Evolutionary conservation across 2,113 vertebrate genomes (phyloP).

Genomic region (Leucosticte australis): DNA sequence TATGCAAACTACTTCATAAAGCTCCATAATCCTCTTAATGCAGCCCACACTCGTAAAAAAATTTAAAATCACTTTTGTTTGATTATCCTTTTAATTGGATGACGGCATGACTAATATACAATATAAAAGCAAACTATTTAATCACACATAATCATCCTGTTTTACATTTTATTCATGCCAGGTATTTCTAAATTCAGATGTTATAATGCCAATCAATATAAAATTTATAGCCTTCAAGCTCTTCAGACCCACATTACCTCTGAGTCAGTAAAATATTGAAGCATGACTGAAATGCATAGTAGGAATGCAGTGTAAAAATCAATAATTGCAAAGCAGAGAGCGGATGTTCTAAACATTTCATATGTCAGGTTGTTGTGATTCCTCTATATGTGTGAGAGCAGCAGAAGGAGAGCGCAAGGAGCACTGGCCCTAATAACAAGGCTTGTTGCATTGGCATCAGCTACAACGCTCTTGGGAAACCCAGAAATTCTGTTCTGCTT

Average conservation of each 20-base stretch:
- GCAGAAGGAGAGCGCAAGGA: not conserved
- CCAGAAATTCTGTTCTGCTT: not conserved
- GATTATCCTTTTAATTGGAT: constrained; percentile 49
- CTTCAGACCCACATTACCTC: not conserved
- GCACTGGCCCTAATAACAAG: not conserved
- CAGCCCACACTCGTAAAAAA: constrained; percentile 40
- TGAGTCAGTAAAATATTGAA: not conserved
- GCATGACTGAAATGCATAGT: not conserved
- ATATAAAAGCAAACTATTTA: constrained; percentile 18
- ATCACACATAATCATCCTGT: constrained; percentile 28
- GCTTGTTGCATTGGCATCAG: not conserved
- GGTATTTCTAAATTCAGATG: constrained; percentile 34
- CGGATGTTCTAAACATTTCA: not conserved
- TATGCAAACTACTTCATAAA: constrained; percentile 42
- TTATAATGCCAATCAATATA: constrained; percentile 11
- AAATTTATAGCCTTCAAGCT: not conserved
- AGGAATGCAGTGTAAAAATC: not conserved
- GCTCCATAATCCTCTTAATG: constrained; percentile 31
- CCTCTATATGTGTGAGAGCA: not conserved
- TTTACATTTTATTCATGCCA: constrained; percentile 38
- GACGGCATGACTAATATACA: constrained; percentile 40
- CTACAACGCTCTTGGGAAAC: not conserved
- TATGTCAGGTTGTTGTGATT: not conserved
- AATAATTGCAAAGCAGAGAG: not conserved
- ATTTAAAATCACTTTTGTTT: constrained; percentile 30